A percentile compares a stretch with the other conserved stretches of the same genome.
These are phyloP conservation scores for Hippocampus abdominalis DNA, from an alignment of 2,113 vertebrate species.

Conservation along the genomic window DNA sequence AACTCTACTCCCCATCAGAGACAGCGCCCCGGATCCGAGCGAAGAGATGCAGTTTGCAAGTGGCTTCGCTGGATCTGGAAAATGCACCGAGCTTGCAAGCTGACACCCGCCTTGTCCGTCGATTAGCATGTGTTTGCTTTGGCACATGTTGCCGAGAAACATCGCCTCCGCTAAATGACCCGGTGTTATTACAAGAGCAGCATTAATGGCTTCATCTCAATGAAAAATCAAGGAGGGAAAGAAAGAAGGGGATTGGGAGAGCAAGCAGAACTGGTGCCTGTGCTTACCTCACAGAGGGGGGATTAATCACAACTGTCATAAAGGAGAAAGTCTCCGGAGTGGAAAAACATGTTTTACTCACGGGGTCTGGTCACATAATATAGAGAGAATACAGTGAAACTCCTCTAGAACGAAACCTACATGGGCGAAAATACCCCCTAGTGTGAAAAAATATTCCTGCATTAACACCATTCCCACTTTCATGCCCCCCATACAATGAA, in stretches of 20 bases:
- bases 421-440: no score
- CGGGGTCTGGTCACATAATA: slow-evolving; percentile 29
- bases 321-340: slow-evolving; percentile 49
- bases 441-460: no score
- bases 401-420: no score
- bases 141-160: slow-evolving; percentile 16
- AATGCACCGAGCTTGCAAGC: slow-evolving; percentile 39
- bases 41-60: slow-evolving; percentile 22
- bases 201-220: slow-evolving; percentile 64
- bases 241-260: slow-evolving; percentile 20
- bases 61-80: slow-evolving; percentile 48
- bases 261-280: slow-evolving; percentile 22
- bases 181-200: slow-evolving; percentile 64
- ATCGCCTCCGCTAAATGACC: slow-evolving; percentile 53
- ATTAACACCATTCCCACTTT: no score
- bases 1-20: slow-evolving; percentile 44
- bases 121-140: slow-evolving; percentile 31
- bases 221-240: slow-evolving; percentile 59
- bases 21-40: slow-evolving; percentile 29
- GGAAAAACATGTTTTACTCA: slow-evolving; percentile 33
- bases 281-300: slow-evolving; percentile 35
- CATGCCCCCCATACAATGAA: no score
- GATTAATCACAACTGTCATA: slow-evolving; percentile 64
- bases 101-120: slow-evolving; percentile 22
- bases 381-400: slow-evolving; percentile 9